Evolutionary conservation across 2,113 vertebrate species (phyloP), one percentile per base, ranked within the genome.

Genomic region (Crotophaga sulcirostris): DNA sequence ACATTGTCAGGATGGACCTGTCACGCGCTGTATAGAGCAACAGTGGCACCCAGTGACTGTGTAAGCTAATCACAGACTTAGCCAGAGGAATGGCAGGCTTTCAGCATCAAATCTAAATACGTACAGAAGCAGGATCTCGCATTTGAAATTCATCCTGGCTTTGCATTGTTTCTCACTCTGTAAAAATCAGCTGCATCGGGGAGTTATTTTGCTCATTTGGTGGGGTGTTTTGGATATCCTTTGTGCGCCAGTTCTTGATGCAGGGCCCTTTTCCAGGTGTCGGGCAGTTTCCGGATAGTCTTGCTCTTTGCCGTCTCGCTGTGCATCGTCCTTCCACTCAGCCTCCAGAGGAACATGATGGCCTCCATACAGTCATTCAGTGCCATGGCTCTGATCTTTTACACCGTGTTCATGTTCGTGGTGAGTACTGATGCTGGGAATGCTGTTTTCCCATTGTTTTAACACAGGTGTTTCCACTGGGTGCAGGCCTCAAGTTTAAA

Each of bases 261-360:
- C 13, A 7, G 78, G 29, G 78, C 21, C 83, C 40, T 47, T 33
- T 77, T 66, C 10, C 97, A 99, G 99, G 98, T 99, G 96, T 99
- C 98, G 0, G 97, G 98, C 45, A 94, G 97, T 64, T 98, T 99
- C 79, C 98, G 99, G 0, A 95, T 99, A 20, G 47, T 99, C 83
- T 98, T 99, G 96, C 98, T 99, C 89, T 97, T 99, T 2, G 93
- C 93, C 0, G 99, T 99, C 75, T 99, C 99, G 6, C 91, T 99
- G 85, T 98, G 99, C 94, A 98, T 99, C 3, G 99, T 99, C 16
- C 98, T 99, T 16, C 99, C 99, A 0, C 96, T 99, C 86, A 99
- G 99, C 97, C 98, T 99, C 80, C 99, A 99, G 98, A 98, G 99
- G 94, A 99, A 99, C 98, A 98, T 99, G 99, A 99, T 99, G 99